Evolutionary conservation across 2,797 vertebrate species (phyloP).

Genomic region (Cottoperca gobio): DNA sequence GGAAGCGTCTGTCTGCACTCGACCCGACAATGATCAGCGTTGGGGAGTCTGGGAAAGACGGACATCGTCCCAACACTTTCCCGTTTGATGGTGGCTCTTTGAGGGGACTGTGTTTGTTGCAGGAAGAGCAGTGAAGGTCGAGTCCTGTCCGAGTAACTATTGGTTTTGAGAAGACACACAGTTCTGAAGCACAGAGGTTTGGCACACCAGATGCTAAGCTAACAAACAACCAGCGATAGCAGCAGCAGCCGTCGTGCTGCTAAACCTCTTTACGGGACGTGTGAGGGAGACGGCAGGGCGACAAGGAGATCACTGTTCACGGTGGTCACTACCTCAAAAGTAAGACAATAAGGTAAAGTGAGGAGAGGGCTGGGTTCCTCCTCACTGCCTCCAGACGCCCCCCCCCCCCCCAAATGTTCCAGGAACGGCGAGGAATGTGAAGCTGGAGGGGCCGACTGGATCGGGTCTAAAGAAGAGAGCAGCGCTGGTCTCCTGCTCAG

Average conservation of each 20-base stretch:
- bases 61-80: constrained; percentile 20
- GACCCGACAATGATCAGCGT: constrained; percentile 29
- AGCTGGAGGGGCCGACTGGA: constrained; percentile 58
- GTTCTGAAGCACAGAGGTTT: constrained; percentile 51
- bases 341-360: constrained; percentile 68
- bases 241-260: constrained; percentile 38
- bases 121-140: constrained; percentile 22
- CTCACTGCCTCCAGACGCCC: constrained; percentile 54
- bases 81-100: constrained; percentile 10
- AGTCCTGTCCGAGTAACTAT: constrained; percentile 10
- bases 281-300: constrained; percentile 34
- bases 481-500: constrained; percentile 25
- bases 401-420: constrained; percentile 55
- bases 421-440: constrained; percentile 55
- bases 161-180: constrained; percentile 30
- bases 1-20: constrained; percentile 7
- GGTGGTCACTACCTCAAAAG: constrained; percentile 60
- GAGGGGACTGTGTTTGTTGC: constrained; percentile 9
- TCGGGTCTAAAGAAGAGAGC: constrained; percentile 51
- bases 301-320: constrained; percentile 35
- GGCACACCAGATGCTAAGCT: constrained; percentile 61
- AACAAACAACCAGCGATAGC: constrained; percentile 20
- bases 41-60: constrained; percentile 9
- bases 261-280: too few species aligned
- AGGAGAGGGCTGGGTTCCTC: constrained; percentile 53